Conservation (phyloP, 2,113 vertebrate species). For the Todiramphus chloris region DNA sequence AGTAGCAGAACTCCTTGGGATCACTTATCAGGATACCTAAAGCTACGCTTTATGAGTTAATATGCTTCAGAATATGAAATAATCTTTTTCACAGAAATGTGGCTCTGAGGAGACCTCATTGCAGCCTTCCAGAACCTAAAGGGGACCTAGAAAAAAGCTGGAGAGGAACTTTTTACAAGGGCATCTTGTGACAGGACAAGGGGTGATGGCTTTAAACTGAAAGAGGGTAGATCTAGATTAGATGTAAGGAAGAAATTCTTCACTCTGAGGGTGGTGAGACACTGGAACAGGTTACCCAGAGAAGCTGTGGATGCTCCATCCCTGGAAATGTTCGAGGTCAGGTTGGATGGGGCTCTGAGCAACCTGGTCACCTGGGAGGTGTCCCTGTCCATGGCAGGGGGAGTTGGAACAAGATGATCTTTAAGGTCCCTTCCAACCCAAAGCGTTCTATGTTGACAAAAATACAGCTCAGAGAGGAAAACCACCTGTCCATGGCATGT, state of each 20-base stretch:
- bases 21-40: not conserved
- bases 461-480: not conserved
- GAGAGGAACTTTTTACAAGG: not conserved
- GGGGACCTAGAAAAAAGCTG: not conserved
- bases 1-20: not conserved
- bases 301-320: not conserved
- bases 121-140: not conserved
- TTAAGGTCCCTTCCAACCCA: not conserved
- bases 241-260: not conserved
- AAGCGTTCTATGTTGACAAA: not conserved
- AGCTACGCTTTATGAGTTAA: not conserved
- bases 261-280: not conserved
- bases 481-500: not conserved
- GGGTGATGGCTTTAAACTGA: too few species aligned
- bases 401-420: not conserved
- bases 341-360: not conserved
- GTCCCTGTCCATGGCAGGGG: not conserved
- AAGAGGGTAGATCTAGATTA: not conserved
- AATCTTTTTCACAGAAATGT: not conserved
- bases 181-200: not conserved
- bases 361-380: not conserved
- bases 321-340: not conserved
- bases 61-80: not conserved
- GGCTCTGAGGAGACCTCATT: not conserved
- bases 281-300: not conserved